A percentile compares a stretch with the other conserved stretches of the same genome.
Evolutionary conservation across 2,113 vertebrate genomes (phyloP).

Genomic region (Mionectes macconnelli): DNA sequence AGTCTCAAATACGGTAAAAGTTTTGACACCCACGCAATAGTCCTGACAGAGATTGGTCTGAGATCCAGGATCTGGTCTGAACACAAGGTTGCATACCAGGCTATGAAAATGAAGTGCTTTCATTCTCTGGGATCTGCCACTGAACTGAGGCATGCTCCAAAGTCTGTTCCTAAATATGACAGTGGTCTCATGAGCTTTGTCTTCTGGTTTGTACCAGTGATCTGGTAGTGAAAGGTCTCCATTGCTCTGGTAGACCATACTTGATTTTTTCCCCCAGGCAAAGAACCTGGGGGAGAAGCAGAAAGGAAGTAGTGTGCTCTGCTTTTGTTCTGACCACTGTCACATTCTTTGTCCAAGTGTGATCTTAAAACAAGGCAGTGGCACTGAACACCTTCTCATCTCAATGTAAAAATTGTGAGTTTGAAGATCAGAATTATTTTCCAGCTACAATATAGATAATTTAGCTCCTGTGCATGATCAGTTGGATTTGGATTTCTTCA

Average conservation of each 20-base stretch:
- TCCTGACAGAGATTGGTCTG: neutral
- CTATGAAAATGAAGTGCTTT: neutral
- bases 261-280: neutral
- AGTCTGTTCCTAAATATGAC: neutral
- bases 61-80: neutral
- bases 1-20: neutral
- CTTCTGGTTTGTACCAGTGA: neutral
- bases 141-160: neutral
- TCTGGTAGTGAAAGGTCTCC: neutral
- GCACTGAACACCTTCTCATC: neutral
- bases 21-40: neutral
- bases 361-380: neutral
- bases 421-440: neutral
- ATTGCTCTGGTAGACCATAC: neutral
- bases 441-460: neutral
- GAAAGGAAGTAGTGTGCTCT: neutral
- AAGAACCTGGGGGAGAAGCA: neutral
- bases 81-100: neutral
- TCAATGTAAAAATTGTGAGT: neutral
- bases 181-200: neutral
- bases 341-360: rapidly evolving
- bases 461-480: neutral
- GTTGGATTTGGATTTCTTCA: neutral
- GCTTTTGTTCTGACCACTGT: neutral
- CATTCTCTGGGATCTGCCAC: neutral